Evolutionary conservation across 2,113 vertebrate species (phyloP).

Genomic region (Pelobates fuscus): DNA sequence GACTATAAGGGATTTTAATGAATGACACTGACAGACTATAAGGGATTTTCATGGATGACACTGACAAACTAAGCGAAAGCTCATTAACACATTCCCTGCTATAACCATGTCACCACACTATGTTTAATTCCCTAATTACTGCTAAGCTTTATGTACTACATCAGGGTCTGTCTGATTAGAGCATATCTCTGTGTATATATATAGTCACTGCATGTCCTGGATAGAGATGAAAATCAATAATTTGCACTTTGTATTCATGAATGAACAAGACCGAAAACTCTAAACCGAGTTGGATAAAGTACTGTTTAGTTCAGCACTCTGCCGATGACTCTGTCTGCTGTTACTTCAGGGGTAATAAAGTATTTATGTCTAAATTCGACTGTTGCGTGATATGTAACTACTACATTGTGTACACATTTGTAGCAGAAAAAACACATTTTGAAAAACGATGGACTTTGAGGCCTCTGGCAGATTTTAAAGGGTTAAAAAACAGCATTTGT

Average conservation of each 20-base stretch:
- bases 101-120: neutral
- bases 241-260: slow-evolving; percentile 26
- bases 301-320: slow-evolving; percentile 16
- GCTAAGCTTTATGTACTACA: slow-evolving; percentile 7
- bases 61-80: neutral
- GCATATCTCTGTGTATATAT: slow-evolving; percentile 10
- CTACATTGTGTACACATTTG: no score
- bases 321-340: slow-evolving; percentile 22
- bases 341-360: slow-evolving; percentile 41
- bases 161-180: slow-evolving; percentile 17
- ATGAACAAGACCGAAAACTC: slow-evolving; percentile 4
- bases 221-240: slow-evolving; percentile 1
- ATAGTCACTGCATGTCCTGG: slow-evolving; percentile 39
- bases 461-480: no score
- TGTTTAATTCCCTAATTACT: neutral
- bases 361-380: neutral
- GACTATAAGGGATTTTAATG: no score
- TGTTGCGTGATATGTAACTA: slow-evolving; percentile 2
- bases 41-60: neutral
- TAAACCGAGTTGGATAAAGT: neutral
- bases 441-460: no score
- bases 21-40: neutral
- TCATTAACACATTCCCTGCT: neutral
- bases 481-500: no score
- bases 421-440: no score